A percentile compares a stretch with the other conserved stretches of the same genome.
These are phyloP conservation scores for Megalops atlanticus DNA, from an alignment of 2,113 vertebrate species.

Conservation along the genomic window DNA sequence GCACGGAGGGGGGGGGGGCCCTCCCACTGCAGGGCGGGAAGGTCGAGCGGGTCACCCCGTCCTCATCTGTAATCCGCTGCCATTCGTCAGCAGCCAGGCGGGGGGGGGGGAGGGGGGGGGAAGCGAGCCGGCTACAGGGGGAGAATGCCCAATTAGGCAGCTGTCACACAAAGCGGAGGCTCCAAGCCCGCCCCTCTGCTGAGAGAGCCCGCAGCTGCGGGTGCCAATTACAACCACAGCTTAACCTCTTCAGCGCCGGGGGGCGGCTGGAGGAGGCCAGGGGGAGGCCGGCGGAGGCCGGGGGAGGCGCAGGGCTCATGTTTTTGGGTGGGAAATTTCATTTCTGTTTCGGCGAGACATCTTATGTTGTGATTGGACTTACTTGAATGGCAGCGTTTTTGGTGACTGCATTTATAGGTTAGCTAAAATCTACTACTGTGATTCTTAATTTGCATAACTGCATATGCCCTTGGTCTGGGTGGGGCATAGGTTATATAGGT, in stretches of 20 bases:
- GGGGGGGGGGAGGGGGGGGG: conserved; percentile 49
- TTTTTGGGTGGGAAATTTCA: too few species aligned
- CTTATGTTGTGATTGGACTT: too few species aligned
- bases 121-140: conserved; percentile 83
- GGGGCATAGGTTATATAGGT: too few species aligned
- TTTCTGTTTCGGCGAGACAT: too few species aligned
- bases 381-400: too few species aligned
- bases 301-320: background rate
- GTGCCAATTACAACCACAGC: conserved; percentile 88
- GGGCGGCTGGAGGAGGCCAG: conserved; percentile 37
- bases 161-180: conserved; percentile 91
- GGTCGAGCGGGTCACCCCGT: conserved; percentile 85
- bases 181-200: conserved; percentile 86
- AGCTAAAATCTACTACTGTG: too few species aligned
- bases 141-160: conserved; percentile 94
- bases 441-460: too few species aligned
- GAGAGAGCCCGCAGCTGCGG: conserved; percentile 86
- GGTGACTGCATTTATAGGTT: too few species aligned
- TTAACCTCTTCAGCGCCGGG: conserved; percentile 84
- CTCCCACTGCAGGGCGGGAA: conserved; percentile 72
- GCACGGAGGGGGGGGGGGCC: conserved; percentile 62
- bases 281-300: background rate
- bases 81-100: conserved; percentile 84
- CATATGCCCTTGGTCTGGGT: too few species aligned
- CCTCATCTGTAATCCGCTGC: conserved; percentile 90